Percentiles rank a stretch among this genome's conserved stretches.
These are phyloP conservation scores for Anastrepha ludens DNA, from an alignment of 1,140 invertebrate species.

Conservation along the genomic window DNA sequence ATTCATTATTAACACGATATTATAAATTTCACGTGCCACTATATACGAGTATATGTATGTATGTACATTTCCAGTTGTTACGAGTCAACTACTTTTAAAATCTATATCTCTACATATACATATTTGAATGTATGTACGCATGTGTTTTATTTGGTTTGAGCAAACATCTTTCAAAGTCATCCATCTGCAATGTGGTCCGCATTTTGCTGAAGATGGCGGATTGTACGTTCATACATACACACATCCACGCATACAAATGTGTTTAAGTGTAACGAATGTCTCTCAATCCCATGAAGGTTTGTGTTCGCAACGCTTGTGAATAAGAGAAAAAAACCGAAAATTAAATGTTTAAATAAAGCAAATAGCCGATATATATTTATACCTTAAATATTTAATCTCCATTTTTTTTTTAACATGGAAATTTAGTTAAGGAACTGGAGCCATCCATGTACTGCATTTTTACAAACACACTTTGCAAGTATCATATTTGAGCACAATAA, in stretches of 20 bases:
- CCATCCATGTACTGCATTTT: conserved; percentile 40
- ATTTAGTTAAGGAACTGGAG: conserved; percentile 42
- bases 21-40: not conserved
- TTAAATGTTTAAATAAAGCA: conserved; percentile 19
- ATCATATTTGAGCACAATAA: conserved; percentile 4
- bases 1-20: not conserved
- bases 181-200: not conserved
- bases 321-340: not conserved
- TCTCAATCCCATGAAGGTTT: not conserved
- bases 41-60: too few species aligned
- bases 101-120: not conserved
- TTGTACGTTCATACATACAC: not conserved
- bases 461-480: conserved; percentile 5
- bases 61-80: not conserved
- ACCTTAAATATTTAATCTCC: conserved; percentile 7
- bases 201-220: not conserved
- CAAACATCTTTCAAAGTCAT: not conserved
- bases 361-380: conserved; percentile 8
- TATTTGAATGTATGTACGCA: not conserved
- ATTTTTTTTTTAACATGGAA: conserved; percentile 8
- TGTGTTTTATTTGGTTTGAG: not conserved
- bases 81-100: not conserved
- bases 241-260: not conserved
- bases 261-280: too few species aligned
- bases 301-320: not conserved